Conservation (phyloP, 2,888 invertebrate genomes). For the Hirtodrosophila confusa region DNA sequence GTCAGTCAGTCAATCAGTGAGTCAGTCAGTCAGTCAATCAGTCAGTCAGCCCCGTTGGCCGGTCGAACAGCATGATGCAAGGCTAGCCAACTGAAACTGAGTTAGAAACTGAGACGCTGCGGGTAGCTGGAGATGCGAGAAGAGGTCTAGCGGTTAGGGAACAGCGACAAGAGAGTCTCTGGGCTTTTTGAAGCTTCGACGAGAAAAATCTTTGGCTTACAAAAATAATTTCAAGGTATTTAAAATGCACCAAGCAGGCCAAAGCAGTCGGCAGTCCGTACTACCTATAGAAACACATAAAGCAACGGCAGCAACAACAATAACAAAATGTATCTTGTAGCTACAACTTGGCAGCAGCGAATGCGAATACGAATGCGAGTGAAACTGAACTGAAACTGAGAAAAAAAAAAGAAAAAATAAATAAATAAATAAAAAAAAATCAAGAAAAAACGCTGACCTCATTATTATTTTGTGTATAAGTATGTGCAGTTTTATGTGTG, state of each 20-base stretch:
- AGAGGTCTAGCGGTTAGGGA: constrained; percentile 4
- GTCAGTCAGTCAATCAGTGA: constrained; percentile 35
- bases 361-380: constrained; percentile 52
- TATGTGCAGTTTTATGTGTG: constrained; percentile 40
- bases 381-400: constrained; percentile 58
- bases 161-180: constrained; percentile 10
- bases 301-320: constrained; percentile 37
- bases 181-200: constrained; percentile 40
- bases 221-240: constrained; percentile 72
- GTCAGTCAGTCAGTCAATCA: constrained; percentile 13
- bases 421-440: constrained; percentile 42
- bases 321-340: constrained; percentile 66
- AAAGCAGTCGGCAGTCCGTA: constrained; percentile 42
- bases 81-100: constrained; percentile 44
- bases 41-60: constrained; percentile 27
- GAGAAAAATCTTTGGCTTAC: constrained; percentile 64
- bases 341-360: constrained; percentile 65
- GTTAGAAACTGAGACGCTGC: constrained; percentile 13
- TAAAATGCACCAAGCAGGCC: constrained; percentile 66
- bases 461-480: constrained; percentile 70
- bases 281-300: constrained; percentile 32
- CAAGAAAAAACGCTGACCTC: constrained; percentile 69
- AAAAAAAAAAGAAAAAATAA: constrained; percentile 43
- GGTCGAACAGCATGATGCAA: constrained; percentile 49
- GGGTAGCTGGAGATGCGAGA: not conserved